Conservation (phyloP, 1,140 invertebrate species). For the Drosophila pectinifera region DNA sequence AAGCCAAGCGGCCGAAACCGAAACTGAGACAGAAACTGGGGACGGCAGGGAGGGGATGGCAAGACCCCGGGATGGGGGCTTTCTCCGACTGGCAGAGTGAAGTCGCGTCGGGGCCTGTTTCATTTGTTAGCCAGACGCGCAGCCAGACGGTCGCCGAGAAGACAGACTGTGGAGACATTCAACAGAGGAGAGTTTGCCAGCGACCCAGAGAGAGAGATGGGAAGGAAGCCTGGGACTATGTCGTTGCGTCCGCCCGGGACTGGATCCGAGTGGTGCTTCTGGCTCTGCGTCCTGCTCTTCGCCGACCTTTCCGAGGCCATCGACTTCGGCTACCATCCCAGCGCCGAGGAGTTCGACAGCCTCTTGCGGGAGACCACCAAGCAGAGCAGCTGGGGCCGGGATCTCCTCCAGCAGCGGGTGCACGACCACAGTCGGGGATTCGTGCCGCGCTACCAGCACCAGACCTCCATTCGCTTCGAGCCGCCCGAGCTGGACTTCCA, state of each 20-base stretch:
- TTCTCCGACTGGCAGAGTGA: conserved; percentile 46
- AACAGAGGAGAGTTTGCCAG: not conserved
- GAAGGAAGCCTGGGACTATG: conserved; percentile 11
- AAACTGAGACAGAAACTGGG: not conserved
- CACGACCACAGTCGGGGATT: conserved; percentile 30
- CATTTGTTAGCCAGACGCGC: conserved; percentile 69
- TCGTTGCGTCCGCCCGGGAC: too few species aligned
- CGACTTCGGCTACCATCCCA: conserved; percentile 80
- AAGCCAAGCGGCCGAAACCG: conserved; percentile 69
- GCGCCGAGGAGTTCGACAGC: conserved; percentile 80
- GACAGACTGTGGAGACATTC: not conserved
- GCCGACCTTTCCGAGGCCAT: conserved; percentile 46
- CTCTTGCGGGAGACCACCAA: conserved; percentile 58
- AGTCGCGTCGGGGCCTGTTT: conserved; percentile 36
- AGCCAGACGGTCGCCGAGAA: conserved; percentile 52
- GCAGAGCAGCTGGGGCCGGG: conserved; percentile 62
- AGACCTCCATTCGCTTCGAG: conserved; percentile 25
- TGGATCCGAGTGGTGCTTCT: not conserved
- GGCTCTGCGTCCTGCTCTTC: conserved; percentile 44
- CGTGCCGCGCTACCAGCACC: conserved; percentile 55
- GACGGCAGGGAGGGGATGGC: not conserved
- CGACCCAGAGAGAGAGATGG: not conserved
- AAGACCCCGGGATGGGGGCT: conserved; percentile 13
- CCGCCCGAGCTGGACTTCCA: conserved; percentile 60
- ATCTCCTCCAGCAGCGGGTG: conserved; percentile 52